Evolutionary conservation across 1,140 invertebrate species (phyloP), one percentile per base, ranked within the genome.

Genomic region (Lepeophtheirus salmonis): DNA sequence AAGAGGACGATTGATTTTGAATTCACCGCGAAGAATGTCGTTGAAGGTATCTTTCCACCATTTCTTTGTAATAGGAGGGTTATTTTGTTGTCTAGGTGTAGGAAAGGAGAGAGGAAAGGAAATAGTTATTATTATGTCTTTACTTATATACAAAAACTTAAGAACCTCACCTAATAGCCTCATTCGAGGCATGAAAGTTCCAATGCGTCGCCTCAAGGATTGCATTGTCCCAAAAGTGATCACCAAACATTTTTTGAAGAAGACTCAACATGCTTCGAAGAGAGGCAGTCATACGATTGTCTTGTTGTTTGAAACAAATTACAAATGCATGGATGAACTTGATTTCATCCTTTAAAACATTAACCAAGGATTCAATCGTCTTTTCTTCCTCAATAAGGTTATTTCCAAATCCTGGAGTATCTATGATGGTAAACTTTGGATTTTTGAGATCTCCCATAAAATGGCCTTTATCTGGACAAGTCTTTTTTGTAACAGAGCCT

Each of bases 181-280:
- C 26, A 25, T 41, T 57, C 6, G 21, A 24, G 10, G 13, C 17
- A 41, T 57, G 55, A 17, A 24, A 54, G 30, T 57, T 57, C 55
- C 55, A 57, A 57, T 57, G 55, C 2, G 55, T 57, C n/a, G 55
- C 59, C 59, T 61, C 59, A 3, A 61, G 21, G 20, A 61, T 50
- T 10, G 51, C 59, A 24, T 61, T 61, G 4, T 61, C 49, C 59
- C 59, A 61, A 50, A 61, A 61, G 12, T 53, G 22, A 26, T 56
- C 50, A 14, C 59, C 59, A 54, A 61, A 61, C 59, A 61, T 61
- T 26, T 61, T 61, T 22, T 61, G 48, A 20, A 61, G 22, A 16
- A 61, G 25, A 1, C 21, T 16, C n/a, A 61, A 18, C 59, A 61
- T 61, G 50, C 50, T 55, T 24, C 59, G 20, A 1, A 61, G 57